These are phyloP conservation scores for Hipposideros armiger DNA, from an alignment of 2,113 vertebrate genomes.

Conservation along the genomic window DNA sequence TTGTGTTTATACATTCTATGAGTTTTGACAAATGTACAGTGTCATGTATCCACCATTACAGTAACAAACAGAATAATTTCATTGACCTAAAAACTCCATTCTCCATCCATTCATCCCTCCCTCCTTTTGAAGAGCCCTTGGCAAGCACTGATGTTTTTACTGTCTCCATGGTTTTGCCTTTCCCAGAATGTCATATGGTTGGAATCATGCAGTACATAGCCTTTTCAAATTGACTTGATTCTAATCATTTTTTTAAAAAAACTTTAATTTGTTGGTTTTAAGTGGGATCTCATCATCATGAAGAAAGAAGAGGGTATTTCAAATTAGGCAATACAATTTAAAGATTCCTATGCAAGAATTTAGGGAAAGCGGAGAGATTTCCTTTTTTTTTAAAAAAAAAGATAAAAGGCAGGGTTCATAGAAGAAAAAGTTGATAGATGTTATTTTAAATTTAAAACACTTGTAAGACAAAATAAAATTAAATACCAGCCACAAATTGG, in stretches of 20 bases:
- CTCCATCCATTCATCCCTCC: not conserved
- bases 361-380: not conserved
- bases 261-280: not conserved
- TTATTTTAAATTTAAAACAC: constrained; percentile 21
- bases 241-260: not conserved
- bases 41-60: not conserved
- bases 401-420: not conserved
- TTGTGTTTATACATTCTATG: not conserved
- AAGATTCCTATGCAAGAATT: not conserved
- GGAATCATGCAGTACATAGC: not conserved
- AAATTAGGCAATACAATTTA: not conserved
- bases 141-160: not conserved
- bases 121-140: not conserved
- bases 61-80: not conserved
- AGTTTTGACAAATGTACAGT: not conserved
- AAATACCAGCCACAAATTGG: not conserved
- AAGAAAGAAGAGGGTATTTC: not conserved
- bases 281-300: not conserved
- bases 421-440: not conserved
- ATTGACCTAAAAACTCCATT: not conserved
- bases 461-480: not conserved
- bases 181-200: not conserved
- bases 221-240: not conserved
- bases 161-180: constrained; percentile 11
- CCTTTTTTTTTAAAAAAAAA: not conserved